A percentile compares a stretch with the other conserved stretches of the same genome.
Evolutionary conservation across 2,797 vertebrate species (phyloP).

Genomic region (Tachyglossus aculeatus): DNA sequence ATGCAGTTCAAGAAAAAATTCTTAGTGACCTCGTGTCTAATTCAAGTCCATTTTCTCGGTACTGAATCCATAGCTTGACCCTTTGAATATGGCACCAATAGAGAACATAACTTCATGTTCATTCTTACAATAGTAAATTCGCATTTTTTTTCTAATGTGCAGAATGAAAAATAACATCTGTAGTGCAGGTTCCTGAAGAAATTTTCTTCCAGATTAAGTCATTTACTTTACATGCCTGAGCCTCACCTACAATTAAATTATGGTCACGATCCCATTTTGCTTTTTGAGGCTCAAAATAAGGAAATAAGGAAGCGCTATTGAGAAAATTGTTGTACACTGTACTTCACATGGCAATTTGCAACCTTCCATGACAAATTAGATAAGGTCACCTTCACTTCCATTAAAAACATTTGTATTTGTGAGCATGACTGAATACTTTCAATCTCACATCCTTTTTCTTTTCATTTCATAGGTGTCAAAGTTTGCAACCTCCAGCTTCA

Average conservation of each 20-base stretch:
- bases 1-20: slow-evolving; percentile 42
- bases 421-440: slow-evolving; percentile 37
- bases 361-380: slow-evolving; percentile 37
- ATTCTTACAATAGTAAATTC: slow-evolving; percentile 46
- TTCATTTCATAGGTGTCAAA: slow-evolving; percentile 29
- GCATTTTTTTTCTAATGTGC: slow-evolving; percentile 34
- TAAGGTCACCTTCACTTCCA: slow-evolving; percentile 31
- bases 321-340: slow-evolving; percentile 37
- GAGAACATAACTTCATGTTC: slow-evolving; percentile 38
- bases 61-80: slow-evolving; percentile 28
- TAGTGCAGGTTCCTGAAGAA: slow-evolving; percentile 1
- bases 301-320: slow-evolving; percentile 30
- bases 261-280: slow-evolving; percentile 30
- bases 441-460: slow-evolving; percentile 50
- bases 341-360: slow-evolving; percentile 37
- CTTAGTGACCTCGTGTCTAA: slow-evolving; percentile 49
- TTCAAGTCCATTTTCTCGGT: slow-evolving; percentile 33
- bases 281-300: slow-evolving; percentile 35
- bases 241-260: neutral
- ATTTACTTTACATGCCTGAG: slow-evolving; percentile 24
- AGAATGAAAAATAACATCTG: slow-evolving; percentile 22
- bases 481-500: slow-evolving; percentile 26
- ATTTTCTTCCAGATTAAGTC: neutral
- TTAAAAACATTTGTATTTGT: slow-evolving; percentile 51
- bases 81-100: slow-evolving; percentile 54